Percentiles rank a stretch among this genome's conserved stretches.
Evolutionary conservation across 2,797 vertebrate species (phyloP).

Genomic region (Hemitrygon akajei): DNA sequence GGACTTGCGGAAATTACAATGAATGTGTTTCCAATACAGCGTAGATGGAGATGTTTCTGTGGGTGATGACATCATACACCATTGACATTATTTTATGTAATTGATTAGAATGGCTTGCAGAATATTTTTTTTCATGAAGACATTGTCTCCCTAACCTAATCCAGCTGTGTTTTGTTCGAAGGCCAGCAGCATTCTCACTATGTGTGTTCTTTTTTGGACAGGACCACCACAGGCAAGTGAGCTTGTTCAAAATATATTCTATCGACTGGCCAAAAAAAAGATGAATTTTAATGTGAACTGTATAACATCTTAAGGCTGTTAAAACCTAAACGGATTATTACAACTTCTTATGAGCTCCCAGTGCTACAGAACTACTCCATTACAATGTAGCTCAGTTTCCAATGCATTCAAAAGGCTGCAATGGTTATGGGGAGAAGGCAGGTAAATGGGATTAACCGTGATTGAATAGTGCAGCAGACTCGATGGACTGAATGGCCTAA

Average conservation of each 20-base stretch:
- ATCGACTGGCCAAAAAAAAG: not conserved
- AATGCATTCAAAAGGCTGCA: not conserved
- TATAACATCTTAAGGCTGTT: not conserved
- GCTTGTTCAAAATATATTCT: not conserved
- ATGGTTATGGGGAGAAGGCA: too few species aligned
- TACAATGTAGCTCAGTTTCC: not conserved
- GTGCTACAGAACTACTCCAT: not conserved
- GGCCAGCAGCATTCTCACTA: slow-evolving; percentile 1
- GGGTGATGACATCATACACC: not conserved
- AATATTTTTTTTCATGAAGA: not conserved
- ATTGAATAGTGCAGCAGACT: too few species aligned
- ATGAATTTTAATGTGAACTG: not conserved
- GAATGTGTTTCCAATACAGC: not conserved
- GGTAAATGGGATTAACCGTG: too few species aligned
- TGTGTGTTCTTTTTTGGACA: slow-evolving; percentile 9
- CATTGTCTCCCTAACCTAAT: not conserved
- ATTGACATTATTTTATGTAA: slow-evolving; percentile 25
- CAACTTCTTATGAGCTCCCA: not conserved
- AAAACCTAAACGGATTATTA: not conserved
- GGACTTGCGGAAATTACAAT: not conserved
- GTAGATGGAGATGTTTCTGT: not conserved
- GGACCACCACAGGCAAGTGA: not conserved
- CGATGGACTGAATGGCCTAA: too few species aligned
- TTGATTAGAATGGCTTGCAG: not conserved
- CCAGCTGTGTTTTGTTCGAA: slow-evolving; percentile 5